Base-by-base conservation (phyloP, 2,888 invertebrate genomes). In the Epicampocera succincta region DNA sequence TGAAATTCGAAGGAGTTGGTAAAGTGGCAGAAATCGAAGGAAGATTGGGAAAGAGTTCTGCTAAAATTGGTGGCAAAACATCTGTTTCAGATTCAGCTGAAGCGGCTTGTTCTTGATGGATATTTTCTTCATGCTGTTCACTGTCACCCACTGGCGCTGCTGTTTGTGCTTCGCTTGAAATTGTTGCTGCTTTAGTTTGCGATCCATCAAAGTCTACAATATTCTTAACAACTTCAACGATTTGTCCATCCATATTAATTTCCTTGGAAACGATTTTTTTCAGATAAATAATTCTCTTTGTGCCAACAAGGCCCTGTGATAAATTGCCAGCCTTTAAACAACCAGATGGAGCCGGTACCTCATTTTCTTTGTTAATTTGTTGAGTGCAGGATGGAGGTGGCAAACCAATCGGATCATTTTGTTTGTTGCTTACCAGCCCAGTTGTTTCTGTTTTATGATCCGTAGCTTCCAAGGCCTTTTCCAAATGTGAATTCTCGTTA, bases 1-100 rank as follows among this genome's bases (percentile, higher is more conserved):
- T 82, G 42, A 82, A 82, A 46, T 82, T 78, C 11, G 82, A 56
- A 1, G 82, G 82, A 46, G 78, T 78, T 11, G 82, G 82, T 13
- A 54, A 66, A n/a, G 19, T 50, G n/a, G 71, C 75, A 11, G 78
- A 74, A 42, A 82, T 82, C 0, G 82, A 82, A 1, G 82, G 82
- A 17, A 82, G 44, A 3, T n/a, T 12, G 11, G 40, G 21, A 11
- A 17, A 29, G 5, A 38, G 12, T 17, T 77, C 81, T 2, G 48
- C 2, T 33, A 68, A 3, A 1, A 2, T 19, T 17, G 48, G 2
- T 15, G 40, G 17, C 2, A 44, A 42, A 12, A 19, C 17, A 3
- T 25, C 11, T 48, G 38, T 21, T 12, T 17, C 33, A 5, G 9
- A 4, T 9, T 44, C 5, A 11, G 5, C 17, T 68, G 3, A 25